Conservation (phyloP, 2,888 invertebrate genomes). For the Melipona beecheii region DNA sequence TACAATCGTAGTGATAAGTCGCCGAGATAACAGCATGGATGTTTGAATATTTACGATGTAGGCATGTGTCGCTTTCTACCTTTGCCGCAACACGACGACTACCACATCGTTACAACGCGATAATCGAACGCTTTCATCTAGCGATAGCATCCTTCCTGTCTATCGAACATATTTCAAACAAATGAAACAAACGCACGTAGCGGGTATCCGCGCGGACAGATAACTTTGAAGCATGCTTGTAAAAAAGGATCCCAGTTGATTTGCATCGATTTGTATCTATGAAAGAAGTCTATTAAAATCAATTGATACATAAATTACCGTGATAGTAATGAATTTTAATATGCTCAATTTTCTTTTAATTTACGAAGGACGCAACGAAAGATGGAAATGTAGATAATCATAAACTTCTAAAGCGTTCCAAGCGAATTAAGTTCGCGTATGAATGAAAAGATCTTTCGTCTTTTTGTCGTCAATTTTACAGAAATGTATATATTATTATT, state of each 20-base stretch:
- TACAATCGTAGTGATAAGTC: constrained; percentile 51
- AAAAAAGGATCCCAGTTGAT: neutral
- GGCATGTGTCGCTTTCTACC: constrained; percentile 27
- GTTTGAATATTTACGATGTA: constrained; percentile 56
- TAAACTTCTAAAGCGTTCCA: too few species aligned
- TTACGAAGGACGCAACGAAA: too few species aligned
- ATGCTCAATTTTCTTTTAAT: too few species aligned
- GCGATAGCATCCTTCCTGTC: constrained; percentile 2
- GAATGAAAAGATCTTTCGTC: too few species aligned
- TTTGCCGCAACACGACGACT: constrained; percentile 1
- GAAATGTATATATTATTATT: too few species aligned
- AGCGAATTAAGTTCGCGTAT: too few species aligned
- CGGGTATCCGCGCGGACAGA: neutral
- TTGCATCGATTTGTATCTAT: neutral
- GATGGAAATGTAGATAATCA: too few species aligned
- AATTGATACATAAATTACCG: too few species aligned
- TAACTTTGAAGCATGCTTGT: neutral
- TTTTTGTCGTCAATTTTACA: too few species aligned
- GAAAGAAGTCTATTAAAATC: too few species aligned
- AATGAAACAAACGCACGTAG: neutral
- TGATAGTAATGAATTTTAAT: too few species aligned
- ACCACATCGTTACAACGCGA: constrained; percentile 25
- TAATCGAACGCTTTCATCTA: constrained; percentile 12
- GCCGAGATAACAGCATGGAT: constrained; percentile 49
- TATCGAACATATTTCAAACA: neutral